Percentiles rank a stretch among this genome's conserved stretches.
Conservation (phyloP, 2,797 vertebrate species). For the Pseudochirops cupreus region DNA sequence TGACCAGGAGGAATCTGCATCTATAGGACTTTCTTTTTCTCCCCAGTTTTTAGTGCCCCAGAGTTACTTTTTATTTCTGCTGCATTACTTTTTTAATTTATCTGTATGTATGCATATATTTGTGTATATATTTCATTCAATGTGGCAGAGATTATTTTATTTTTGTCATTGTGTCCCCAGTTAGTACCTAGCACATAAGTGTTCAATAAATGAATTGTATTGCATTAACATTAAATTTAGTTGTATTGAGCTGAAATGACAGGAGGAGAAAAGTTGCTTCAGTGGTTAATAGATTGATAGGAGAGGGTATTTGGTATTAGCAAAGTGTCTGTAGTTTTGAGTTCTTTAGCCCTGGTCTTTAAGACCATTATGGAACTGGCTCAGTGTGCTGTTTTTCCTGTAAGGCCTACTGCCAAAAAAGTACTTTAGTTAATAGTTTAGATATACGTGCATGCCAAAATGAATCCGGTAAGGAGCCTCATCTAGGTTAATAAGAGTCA, state of each 20-base stretch:
- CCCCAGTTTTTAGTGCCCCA: not conserved
- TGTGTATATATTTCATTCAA: not conserved
- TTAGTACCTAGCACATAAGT: not conserved
- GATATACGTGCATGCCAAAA: not conserved
- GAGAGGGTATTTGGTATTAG: not conserved
- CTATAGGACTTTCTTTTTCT: not conserved
- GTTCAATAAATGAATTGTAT: not conserved
- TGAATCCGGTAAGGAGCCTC: not conserved
- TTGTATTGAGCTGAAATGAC: not conserved
- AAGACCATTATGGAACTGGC: constrained; percentile 13
- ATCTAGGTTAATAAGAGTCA: too few species aligned
- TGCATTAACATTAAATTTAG: not conserved
- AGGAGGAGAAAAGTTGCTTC: not conserved
- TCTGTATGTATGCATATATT: not conserved
- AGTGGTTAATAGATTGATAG: not conserved
- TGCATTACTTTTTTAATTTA: not conserved
- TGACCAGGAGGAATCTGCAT: not conserved
- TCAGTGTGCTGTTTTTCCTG: not conserved
- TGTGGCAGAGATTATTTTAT: not conserved
- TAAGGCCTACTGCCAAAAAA: not conserved
- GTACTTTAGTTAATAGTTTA: not conserved
- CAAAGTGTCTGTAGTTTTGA: constrained; percentile 4
- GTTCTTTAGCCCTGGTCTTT: not conserved
- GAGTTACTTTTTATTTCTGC: not conserved
- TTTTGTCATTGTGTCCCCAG: not conserved